phyloP scores from a whole-genome alignment of 2,113 vertebrate species.

The Arvicanthis niloticus region DNA sequence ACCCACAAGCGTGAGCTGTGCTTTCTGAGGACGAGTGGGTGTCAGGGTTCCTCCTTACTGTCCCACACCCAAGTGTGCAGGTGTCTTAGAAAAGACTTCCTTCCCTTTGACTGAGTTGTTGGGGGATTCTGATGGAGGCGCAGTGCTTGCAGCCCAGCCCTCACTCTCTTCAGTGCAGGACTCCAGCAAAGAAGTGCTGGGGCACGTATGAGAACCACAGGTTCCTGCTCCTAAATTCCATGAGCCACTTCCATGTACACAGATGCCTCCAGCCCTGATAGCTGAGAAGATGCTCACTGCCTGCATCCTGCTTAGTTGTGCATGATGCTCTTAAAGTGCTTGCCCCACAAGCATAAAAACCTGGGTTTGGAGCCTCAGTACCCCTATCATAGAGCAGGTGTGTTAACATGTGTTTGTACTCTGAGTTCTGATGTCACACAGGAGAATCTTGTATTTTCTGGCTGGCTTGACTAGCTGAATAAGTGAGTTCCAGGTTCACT shows the following conservation, averaged over 20 bases:
- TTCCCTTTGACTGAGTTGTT: background rate
- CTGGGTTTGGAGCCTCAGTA: background rate
- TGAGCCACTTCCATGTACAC: background rate
- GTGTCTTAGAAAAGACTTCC: background rate
- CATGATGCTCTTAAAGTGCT: background rate
- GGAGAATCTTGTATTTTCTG: background rate
- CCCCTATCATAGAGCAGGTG: background rate
- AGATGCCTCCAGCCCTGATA: background rate
- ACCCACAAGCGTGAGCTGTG: no score
- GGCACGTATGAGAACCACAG: background rate
- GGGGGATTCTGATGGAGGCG: background rate
- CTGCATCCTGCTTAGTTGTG: background rate
- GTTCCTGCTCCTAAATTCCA: background rate
- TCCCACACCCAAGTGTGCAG: background rate
- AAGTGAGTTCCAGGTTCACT: background rate
- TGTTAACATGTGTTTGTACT: background rate
- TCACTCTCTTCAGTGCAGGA: background rate
- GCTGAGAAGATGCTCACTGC: background rate
- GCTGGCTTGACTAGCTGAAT: background rate
- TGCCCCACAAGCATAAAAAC: background rate
- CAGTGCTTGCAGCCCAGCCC: background rate
- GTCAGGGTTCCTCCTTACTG: background rate
- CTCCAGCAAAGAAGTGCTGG: background rate
- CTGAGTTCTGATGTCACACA: background rate
- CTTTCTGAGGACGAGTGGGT: background rate